These are phyloP conservation scores for Macrobrachium nipponense DNA, from an alignment of 1,140 invertebrate species.

Conservation along the genomic window DNA sequence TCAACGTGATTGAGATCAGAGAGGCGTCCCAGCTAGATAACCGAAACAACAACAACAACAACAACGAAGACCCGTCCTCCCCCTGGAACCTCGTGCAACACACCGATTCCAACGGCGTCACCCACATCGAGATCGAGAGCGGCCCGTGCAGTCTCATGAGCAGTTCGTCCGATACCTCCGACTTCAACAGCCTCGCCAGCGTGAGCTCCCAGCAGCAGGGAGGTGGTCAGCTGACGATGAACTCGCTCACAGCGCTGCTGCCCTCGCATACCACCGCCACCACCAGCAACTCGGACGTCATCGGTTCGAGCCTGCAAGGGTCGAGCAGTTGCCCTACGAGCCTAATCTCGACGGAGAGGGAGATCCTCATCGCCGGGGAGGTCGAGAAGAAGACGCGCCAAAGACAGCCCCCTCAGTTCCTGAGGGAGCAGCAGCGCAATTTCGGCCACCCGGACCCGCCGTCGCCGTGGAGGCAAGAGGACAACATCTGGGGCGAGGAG, in stretches of 20 bases:
- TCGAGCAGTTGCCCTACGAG: slow-evolving; percentile 40
- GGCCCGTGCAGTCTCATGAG: slow-evolving; percentile 51
- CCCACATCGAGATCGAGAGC: slow-evolving; percentile 62
- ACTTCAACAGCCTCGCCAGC: background rate
- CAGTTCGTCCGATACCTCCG: slow-evolving; percentile 4
- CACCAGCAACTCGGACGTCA: background rate
- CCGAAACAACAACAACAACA: no score
- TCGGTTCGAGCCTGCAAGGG: background rate
- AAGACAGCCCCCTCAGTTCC: slow-evolving; percentile 50
- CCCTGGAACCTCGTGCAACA: slow-evolving; percentile 42
- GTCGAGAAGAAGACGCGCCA: slow-evolving; percentile 45
- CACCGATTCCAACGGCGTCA: slow-evolving; percentile 56
- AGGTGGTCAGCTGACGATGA: slow-evolving; percentile 16
- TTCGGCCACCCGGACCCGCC: background rate
- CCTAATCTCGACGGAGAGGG: slow-evolving; percentile 23
- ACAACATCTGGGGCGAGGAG: background rate
- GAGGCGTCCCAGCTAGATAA: background rate
- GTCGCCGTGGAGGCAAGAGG: background rate
- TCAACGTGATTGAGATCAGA: slow-evolving; percentile 59
- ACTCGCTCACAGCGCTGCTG: slow-evolving; percentile 8
- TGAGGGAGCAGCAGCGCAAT: background rate
- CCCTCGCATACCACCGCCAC: background rate
- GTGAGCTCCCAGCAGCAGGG: background rate
- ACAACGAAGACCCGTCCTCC: background rate
- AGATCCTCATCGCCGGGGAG: slow-evolving; percentile 28